Conservation (phyloP, 1,140 invertebrate species). For the Pseudomyrmex flavicornis region DNA sequence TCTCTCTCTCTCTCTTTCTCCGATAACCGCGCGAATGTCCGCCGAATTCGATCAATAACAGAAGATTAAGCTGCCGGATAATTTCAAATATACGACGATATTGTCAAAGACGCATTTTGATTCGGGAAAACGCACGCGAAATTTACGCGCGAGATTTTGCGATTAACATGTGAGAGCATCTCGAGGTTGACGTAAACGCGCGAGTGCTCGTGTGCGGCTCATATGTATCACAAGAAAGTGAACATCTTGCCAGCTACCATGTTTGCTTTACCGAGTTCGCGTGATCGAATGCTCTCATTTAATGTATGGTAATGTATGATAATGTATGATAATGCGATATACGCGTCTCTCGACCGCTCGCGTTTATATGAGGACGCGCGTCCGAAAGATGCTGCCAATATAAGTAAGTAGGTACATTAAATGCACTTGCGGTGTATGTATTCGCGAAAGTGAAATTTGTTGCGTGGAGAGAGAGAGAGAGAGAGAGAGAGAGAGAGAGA, state of each 20-base stretch:
- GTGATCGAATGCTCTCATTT: constrained; percentile 62
- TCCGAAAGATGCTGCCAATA: constrained; percentile 43
- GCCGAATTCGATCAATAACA: constrained; percentile 1
- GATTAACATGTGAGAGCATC: too few relatives aligned
- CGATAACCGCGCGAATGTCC: neutral
- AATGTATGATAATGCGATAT: constrained; percentile 72
- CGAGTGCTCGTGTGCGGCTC: neutral
- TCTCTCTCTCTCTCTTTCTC: neutral
- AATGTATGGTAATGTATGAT: constrained; percentile 74
- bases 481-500: neutral
- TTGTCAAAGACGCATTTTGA: neutral
- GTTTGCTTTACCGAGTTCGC: constrained; percentile 48
- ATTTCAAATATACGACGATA: neutral
- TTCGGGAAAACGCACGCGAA: too few relatives aligned
- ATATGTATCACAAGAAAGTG: constrained; percentile 3
- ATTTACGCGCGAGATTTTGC: too few relatives aligned
- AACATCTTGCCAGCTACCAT: constrained; percentile 24
- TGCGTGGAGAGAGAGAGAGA: neutral
- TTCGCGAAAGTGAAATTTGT: constrained; percentile 48
- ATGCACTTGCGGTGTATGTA: constrained; percentile 1
- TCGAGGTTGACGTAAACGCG: too few relatives aligned
- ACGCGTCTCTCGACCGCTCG: constrained; percentile 43
- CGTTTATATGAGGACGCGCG: constrained; percentile 53
- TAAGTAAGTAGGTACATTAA: neutral
- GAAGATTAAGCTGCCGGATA: neutral